Evolutionary conservation across 2,888 invertebrate genomes (phyloP).

Genomic region (Trichopria drosophilae): DNA sequence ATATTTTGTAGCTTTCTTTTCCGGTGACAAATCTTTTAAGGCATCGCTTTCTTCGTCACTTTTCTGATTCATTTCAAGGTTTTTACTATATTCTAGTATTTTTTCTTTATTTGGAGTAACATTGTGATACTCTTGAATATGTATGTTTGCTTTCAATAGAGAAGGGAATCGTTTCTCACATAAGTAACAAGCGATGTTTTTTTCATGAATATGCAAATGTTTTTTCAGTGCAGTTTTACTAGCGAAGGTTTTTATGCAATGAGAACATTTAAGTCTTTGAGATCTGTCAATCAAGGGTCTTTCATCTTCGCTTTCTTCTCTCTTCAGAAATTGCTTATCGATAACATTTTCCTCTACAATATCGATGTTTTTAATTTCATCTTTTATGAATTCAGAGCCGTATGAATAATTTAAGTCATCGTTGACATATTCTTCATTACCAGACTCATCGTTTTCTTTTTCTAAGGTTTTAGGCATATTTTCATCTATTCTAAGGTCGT

Average conservation of each 20-base stretch:
- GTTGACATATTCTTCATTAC: too few relatives aligned
- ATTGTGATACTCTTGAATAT: constrained; percentile 39
- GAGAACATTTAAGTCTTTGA: constrained; percentile 43
- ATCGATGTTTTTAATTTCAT: constrained; percentile 10
- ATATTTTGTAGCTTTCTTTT: constrained; percentile 42
- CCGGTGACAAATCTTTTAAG: too few relatives aligned
- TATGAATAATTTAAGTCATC: too few relatives aligned
- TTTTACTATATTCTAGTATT: constrained; percentile 23
- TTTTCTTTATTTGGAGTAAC: constrained; percentile 23
- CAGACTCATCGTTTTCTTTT: too few relatives aligned
- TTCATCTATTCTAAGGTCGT: too few relatives aligned
- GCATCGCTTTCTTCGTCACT: constrained; percentile 23
- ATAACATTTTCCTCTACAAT: constrained; percentile 6
- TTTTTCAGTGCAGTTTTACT: constrained; percentile 43
- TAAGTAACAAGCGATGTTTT: constrained; percentile 43
- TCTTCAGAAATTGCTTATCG: constrained; percentile 16
- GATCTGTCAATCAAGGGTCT: constrained; percentile 46
- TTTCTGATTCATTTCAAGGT: constrained; percentile 29
- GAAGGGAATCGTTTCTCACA: constrained; percentile 48
- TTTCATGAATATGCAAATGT: constrained; percentile 44
- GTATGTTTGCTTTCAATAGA: constrained; percentile 44
- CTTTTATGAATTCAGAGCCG: too few relatives aligned
- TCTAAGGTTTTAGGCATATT: too few relatives aligned
- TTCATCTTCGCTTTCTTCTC: constrained; percentile 41
- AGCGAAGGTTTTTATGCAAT: constrained; percentile 48